A percentile compares a stretch with the other conserved stretches of the same genome.
Evolutionary conservation across 2,113 vertebrate species (phyloP).

Genomic region (Lucifuga dentata): DNA sequence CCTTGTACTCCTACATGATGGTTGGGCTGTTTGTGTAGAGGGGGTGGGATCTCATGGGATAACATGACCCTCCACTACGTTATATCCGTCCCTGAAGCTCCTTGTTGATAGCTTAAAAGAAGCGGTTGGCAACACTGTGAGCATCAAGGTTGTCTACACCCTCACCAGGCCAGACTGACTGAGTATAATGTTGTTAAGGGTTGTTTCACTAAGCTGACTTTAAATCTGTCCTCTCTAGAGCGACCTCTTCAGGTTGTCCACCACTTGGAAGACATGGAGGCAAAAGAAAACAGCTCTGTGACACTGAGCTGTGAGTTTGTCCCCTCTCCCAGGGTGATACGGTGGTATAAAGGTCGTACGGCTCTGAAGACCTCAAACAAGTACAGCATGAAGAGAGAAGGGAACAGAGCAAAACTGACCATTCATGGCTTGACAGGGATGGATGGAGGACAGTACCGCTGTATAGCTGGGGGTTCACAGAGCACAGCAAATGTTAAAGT

Average conservation of each 20-base stretch:
- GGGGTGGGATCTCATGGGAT: no score
- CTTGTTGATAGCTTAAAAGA: no score
- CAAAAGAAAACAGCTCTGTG: slow-evolving; percentile 87
- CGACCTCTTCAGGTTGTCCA: slow-evolving; percentile 86
- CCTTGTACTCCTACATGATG: no score
- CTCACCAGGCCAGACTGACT: no score
- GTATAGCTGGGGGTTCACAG: slow-evolving; percentile 87
- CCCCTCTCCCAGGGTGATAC: slow-evolving; percentile 89
- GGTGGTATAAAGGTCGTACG: slow-evolving; percentile 90
- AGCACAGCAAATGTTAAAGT: slow-evolving; percentile 86
- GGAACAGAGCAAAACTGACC: slow-evolving; percentile 86
- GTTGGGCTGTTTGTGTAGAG: no score
- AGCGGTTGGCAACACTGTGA: no score
- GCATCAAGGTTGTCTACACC: no score
- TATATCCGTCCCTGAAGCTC: no score
- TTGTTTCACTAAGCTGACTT: neutral
- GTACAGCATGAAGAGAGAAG: slow-evolving; percentile 86
- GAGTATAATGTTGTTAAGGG: neutral
- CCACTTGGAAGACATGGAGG: slow-evolving; percentile 86
- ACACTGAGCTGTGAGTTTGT: slow-evolving; percentile 91
- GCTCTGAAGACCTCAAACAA: slow-evolving; percentile 86
- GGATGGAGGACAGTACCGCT: slow-evolving; percentile 90
- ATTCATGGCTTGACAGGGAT: slow-evolving; percentile 82
- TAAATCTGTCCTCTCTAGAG: slow-evolving; percentile 78
- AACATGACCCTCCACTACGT: no score